Evolutionary conservation across 2,888 invertebrate species (phyloP).

Genomic region (Malthinus seriepunctatus): DNA sequence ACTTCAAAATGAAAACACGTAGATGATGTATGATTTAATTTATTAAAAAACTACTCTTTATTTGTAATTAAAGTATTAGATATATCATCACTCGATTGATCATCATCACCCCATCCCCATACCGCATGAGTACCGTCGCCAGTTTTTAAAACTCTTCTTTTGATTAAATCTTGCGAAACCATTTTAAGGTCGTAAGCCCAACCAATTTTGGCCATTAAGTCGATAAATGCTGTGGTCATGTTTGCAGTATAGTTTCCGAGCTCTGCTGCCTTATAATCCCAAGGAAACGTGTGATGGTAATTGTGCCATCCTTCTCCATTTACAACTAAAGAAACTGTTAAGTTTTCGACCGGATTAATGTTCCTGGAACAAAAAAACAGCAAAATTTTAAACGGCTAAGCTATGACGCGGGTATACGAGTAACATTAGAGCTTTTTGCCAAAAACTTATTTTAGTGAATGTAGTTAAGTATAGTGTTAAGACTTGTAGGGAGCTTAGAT

Average conservation of each 20-base stretch:
- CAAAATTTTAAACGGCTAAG: not conserved
- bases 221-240: conserved; percentile 67
- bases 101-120: conserved; percentile 45
- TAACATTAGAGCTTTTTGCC: no score
- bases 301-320: conserved; percentile 85
- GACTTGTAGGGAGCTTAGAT: no score
- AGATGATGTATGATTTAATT: no score
- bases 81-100: not conserved
- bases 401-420: no score
- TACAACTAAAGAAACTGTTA: conserved; percentile 70
- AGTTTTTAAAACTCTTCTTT: conserved; percentile 69
- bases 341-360: conserved; percentile 80
- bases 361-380: conserved; percentile 24
- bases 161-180: conserved; percentile 68
- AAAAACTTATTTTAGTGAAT: no score
- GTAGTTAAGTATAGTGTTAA: no score
- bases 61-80: not conserved
- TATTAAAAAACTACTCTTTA: not conserved
- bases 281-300: conserved; percentile 92
- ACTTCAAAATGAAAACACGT: no score
- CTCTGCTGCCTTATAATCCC: conserved; percentile 92
- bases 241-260: conserved; percentile 61
- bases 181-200: conserved; percentile 79
- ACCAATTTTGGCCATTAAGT: conserved; percentile 68
- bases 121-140: conserved; percentile 64